These are phyloP conservation scores for Bombycilla garrulus DNA, from an alignment of 2,113 vertebrate genomes.

Conservation along the genomic window DNA sequence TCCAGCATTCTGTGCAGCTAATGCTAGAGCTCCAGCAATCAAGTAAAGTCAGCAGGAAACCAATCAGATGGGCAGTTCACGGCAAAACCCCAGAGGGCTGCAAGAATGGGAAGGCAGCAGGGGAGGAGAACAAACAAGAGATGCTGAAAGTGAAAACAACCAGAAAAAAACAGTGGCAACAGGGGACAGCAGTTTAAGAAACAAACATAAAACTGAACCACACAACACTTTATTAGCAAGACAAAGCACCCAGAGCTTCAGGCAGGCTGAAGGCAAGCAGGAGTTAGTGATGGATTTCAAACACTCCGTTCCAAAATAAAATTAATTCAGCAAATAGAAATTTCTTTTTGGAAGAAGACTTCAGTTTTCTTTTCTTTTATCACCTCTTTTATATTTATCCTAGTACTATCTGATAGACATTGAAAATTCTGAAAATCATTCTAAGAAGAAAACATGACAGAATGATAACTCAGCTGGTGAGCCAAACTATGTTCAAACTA, in stretches of 20 bases:
- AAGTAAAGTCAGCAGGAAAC: slow-evolving; percentile 8
- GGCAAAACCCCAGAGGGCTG: neutral
- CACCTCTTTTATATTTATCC: neutral
- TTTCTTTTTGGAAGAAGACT: neutral
- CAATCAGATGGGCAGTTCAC: neutral
- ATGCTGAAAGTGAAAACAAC: neutral
- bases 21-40: neutral
- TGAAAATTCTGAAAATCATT: neutral
- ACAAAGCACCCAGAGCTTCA: neutral
- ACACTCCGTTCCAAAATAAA: neutral
- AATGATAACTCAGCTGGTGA: neutral
- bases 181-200: neutral
- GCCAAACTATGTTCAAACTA: neutral
- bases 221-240: neutral
- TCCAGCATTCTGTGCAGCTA: neutral
- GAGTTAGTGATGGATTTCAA: neutral
- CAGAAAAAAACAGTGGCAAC: neutral
- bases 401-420: neutral
- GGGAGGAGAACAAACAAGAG: slow-evolving; percentile 25
- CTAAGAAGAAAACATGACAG: neutral
- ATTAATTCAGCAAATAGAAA: neutral
- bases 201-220: neutral
- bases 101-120: slow-evolving; percentile 4
- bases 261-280: neutral
- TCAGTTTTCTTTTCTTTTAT: neutral